These are phyloP conservation scores for Graptemys geographica DNA, from an alignment of 2,797 vertebrate genomes.

Conservation along the genomic window DNA sequence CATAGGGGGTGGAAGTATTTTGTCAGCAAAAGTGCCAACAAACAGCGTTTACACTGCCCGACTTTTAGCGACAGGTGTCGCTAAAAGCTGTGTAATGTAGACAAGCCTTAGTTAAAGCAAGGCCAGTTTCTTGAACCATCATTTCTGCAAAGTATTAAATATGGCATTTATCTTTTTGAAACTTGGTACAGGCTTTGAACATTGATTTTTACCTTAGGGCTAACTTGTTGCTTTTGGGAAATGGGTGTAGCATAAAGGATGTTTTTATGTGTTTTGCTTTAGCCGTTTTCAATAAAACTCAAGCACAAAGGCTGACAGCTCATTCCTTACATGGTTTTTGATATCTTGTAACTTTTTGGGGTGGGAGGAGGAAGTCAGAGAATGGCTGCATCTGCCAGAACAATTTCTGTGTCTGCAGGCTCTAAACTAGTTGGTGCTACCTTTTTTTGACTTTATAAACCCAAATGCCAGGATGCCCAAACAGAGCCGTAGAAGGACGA, in stretches of 20 bases:
- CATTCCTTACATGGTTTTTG: background rate
- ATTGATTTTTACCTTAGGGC: constrained; percentile 69
- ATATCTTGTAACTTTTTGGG: background rate
- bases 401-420: background rate
- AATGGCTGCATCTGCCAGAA: background rate
- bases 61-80: too few species aligned
- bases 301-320: constrained; percentile 33
- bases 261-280: constrained; percentile 73
- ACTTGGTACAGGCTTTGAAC: constrained; percentile 71
- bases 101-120: background rate
- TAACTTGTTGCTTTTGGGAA: constrained; percentile 61
- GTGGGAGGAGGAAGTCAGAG: background rate
- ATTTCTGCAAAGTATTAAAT: constrained; percentile 28
- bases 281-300: constrained; percentile 58
- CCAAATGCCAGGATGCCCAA: background rate
- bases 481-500: background rate
- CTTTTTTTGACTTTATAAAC: background rate
- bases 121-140: background rate
- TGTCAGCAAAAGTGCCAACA: too few species aligned
- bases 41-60: too few species aligned
- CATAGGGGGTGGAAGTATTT: too few species aligned
- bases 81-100: too few species aligned
- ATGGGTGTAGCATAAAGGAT: constrained; percentile 45
- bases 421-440: background rate
- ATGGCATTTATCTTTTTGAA: constrained; percentile 62